A percentile compares a stretch with the other conserved stretches of the same genome.
phyloP scores from a whole-genome alignment of 2,888 invertebrate species.

The Syrista parreyssii region DNA sequence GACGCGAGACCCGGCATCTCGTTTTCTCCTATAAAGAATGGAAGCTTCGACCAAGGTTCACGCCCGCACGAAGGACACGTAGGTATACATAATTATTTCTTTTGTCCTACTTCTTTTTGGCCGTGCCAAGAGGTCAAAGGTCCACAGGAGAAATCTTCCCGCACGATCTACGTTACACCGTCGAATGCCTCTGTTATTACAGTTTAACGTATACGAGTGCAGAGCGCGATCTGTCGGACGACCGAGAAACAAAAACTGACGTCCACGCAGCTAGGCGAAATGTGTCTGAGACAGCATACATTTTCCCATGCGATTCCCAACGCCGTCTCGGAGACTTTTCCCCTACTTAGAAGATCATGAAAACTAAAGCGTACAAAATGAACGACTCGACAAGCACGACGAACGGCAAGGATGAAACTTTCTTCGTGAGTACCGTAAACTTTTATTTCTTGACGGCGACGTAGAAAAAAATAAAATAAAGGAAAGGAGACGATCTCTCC shows the following conservation, averaged over 20 bases:
- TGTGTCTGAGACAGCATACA: too few relatives aligned
- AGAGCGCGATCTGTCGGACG: neutral
- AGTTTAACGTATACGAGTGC: neutral
- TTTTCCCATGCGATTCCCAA: too few relatives aligned
- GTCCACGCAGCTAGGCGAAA: neutral
- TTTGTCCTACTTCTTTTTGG: neutral
- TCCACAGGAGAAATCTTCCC: neutral
- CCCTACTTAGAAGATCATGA: neutral
- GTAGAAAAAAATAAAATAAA: neutral
- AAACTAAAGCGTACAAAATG: neutral
- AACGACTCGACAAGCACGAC: neutral
- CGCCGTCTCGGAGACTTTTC: too few relatives aligned
- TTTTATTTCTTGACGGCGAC: neutral
- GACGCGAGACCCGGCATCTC: neutral
- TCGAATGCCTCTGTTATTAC: neutral
- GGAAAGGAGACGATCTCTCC: neutral
- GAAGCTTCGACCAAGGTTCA: neutral
- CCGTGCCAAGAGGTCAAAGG: neutral
- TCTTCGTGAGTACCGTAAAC: neutral
- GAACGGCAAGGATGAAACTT: neutral
- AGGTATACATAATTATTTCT: neutral
- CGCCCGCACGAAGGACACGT: neutral
- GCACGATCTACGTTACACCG: neutral
- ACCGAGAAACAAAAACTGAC: neutral
- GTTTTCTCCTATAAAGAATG: neutral